phyloP scores from a whole-genome alignment of 35 echinoderm and acorn worm genomes.

The Patiria miniata region DNA sequence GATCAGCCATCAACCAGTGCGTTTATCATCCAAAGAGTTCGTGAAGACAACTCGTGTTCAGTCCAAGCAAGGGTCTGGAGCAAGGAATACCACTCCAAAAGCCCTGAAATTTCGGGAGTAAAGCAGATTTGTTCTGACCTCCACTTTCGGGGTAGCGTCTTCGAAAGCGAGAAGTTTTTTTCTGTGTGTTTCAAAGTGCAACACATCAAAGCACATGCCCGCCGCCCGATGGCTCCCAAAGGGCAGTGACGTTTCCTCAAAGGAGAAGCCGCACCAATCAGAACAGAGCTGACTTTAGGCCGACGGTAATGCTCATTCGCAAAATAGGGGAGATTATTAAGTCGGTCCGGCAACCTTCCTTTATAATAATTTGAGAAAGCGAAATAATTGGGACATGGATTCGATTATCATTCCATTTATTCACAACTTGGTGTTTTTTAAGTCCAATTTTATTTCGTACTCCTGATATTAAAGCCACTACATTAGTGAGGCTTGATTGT shows the following conservation, averaged over 20 bases:
- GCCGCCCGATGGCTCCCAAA: constrained; percentile 98
- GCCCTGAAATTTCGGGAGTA: background rate
- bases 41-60: background rate
- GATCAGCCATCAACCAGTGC: constrained; percentile 12
- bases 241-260: constrained; percentile 99
- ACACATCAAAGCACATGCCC: constrained; percentile 99
- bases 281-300: constrained; percentile 34
- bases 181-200: constrained; percentile 95
- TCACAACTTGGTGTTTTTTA: background rate
- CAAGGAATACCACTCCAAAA: constrained; percentile 8
- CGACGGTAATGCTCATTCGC: constrained; percentile 28
- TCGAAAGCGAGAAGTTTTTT: constrained; percentile 31
- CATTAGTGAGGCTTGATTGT: background rate
- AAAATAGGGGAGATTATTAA: constrained; percentile 40
- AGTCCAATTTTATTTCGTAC: too few species aligned
- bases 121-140: background rate
- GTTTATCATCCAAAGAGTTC: constrained; percentile 7
- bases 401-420: background rate
- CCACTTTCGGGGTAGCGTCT: constrained; percentile 18
- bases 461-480: background rate
- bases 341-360: background rate
- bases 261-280: constrained; percentile 99
- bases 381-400: background rate
- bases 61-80: background rate
- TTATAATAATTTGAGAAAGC: background rate